Evolutionary conservation across 1,140 invertebrate species (phyloP).

Genomic region (Drosophila micromelanica): DNA sequence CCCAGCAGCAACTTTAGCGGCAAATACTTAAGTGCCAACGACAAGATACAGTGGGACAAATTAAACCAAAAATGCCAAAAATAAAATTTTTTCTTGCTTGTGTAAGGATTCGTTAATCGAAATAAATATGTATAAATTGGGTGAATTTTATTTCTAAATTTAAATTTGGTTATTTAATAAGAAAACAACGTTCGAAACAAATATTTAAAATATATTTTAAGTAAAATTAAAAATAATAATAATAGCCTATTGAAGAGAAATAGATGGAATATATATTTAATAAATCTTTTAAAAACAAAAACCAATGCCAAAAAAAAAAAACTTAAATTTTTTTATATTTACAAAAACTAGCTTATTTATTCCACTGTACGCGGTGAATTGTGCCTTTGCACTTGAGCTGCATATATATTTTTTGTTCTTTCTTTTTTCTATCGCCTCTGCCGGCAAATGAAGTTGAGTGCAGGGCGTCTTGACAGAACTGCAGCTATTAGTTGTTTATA

Average conservation of each 20-base stretch:
- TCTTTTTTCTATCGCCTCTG: conserved; percentile 43
- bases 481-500: conserved; percentile 72
- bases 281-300: too few species aligned
- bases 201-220: too few species aligned
- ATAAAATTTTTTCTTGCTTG: neutral
- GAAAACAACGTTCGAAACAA: too few species aligned
- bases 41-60: conserved; percentile 19
- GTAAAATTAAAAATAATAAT: too few species aligned
- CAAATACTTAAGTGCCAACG: conserved; percentile 41
- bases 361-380: conserved; percentile 21
- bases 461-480: conserved; percentile 59
- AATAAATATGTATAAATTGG: neutral
- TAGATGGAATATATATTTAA: too few species aligned
- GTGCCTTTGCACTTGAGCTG: conserved; percentile 52
- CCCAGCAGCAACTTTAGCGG: conserved; percentile 41
- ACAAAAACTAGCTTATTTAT: neutral
- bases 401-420: conserved; percentile 9
- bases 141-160: too few species aligned
- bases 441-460: conserved; percentile 49
- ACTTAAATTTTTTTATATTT: too few species aligned
- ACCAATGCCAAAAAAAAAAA: too few species aligned
- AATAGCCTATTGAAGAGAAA: too few species aligned
- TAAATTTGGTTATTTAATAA: too few species aligned
- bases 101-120: neutral
- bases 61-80: neutral